Base-by-base conservation (phyloP, 2,113 vertebrate species). In the Fregetta grallaria region DNA sequence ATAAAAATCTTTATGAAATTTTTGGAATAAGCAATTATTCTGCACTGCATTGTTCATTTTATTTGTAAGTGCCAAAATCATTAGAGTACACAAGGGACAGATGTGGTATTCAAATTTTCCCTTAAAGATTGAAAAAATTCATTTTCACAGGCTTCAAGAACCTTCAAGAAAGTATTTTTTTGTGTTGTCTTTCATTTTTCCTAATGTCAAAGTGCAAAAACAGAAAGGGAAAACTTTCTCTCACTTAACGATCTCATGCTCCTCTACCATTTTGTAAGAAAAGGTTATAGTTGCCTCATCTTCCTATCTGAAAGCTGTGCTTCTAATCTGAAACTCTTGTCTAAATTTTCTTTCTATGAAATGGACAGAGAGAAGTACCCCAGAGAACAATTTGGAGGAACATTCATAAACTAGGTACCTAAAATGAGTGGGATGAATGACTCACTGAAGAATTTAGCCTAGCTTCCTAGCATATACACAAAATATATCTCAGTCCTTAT, bases 11-110 rank as follows among this genome's bases (percentile, higher is more conserved):
- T 97, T 82, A 94, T 86, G 84, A 94, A 97, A 75, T 94, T 94
- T 96, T 96, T 86, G 62, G 86, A 97, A 97, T 95, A 96, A 97
- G 62, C 65, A 92, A 88, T 93, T 93, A 40, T 17, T 92, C 92
- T 91, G 55, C 66, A 89, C 92, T 93, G 86, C 62, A 82, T 50
- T 83, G 22, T 86, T 97, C 80, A 73, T 90, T 97, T 97, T 96
- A 97, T 97, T 97, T 96, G 89, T 95, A 94, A 96, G 59, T 56
- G 47, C 75, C 68, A 94, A 82, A 89, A 62, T 81, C 55, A 91
- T 97, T 96, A 96, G 34, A 32, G 79, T 91, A 80, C 53, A 79
- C 84, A 63, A 83, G 42, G 55, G 95, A 95, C 36, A 80, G 27
- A 70, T 93, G 53, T 34, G 42, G 7, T 86, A 90, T 86, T 97